Base-by-base conservation (phyloP, 2,113 vertebrate genomes). In the Mesitornis unicolor region DNA sequence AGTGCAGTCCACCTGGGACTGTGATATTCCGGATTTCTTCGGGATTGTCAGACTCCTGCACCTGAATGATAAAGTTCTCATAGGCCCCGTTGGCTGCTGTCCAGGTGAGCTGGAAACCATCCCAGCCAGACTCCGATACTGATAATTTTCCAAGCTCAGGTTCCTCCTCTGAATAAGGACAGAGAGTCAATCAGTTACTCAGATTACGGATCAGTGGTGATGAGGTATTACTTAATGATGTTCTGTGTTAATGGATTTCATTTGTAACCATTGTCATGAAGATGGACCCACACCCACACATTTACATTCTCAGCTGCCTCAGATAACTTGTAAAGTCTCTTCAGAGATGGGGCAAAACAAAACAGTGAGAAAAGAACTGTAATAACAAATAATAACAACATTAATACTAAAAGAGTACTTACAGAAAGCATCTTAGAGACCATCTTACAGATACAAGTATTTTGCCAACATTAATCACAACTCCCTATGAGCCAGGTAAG, bases 61-160 rank as follows among this genome's bases (percentile, higher is more conserved):
- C 98, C 98, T 99, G 98, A 86, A 99, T 71, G 96, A 99, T 59
- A 98, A 99, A 99, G 93, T 60, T 98, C 64, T 99, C 98, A 97
- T 98, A 99, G 75, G 93, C 96, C 43, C 98, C 98, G 2, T 98
- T 98, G 0, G 98, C 97, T 40, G 99, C 97, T 3, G 97, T 98
- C 99, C 99, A 99, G 97, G 98, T 98, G 98, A 99, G 96, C 90
- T 96, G 98, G 98, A 99, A 98, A 97, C 98, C 98, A 96, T 99
- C 98, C 99, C 99, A 99, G 93, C 98, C 98, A 92, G 99, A 92
- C 31, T 98, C 53, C 19, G 98, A 97, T 38, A 99, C 95, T 2
- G 97, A 97, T 29, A 99, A 73, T n/a, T 97, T 93, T 81, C 98
- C 98, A 95, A 99, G 97, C 91, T 97, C 94, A 36, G 99, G 99